These are phyloP conservation scores for Spinus pinus DNA, from an alignment of 2,797 vertebrate genomes.

Conservation along the genomic window DNA sequence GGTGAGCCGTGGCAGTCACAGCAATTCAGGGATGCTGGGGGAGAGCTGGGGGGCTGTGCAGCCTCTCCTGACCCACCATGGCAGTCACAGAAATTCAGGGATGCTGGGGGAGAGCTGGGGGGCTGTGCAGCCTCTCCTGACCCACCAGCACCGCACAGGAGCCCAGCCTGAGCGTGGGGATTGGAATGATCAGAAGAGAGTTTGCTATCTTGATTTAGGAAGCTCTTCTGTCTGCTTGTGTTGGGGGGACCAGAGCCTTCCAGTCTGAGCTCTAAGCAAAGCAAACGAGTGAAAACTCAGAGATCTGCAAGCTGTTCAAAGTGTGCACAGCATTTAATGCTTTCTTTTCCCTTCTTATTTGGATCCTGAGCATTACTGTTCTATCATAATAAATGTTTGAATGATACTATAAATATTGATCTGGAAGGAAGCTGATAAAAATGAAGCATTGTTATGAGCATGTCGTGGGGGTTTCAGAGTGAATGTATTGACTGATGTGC, in stretches of 20 bases:
- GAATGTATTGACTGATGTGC: conserved; percentile 73
- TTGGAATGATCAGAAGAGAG: neutral
- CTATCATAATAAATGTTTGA: conserved; percentile 55
- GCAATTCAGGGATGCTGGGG: fast-evolving
- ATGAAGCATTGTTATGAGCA: conserved; percentile 49
- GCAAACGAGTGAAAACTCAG: neutral
- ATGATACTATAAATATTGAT: conserved; percentile 73
- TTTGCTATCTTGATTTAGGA: neutral
- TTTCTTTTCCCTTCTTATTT: neutral
- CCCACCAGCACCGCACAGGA: neutral
- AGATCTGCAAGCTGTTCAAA: neutral
- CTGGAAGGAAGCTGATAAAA: conserved; percentile 59
- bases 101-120: too few species aligned
- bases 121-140: neutral
- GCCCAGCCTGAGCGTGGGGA: neutral
- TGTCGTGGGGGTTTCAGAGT: conserved; percentile 57
- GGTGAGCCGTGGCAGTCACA: neutral
- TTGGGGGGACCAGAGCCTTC: neutral
- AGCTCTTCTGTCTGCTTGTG: neutral
- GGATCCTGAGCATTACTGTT: neutral
- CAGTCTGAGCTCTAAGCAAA: neutral
- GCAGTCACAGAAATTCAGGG: fast-evolving
- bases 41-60: neutral
- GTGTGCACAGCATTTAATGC: neutral
- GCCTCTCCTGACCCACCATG: neutral